Evolutionary conservation across 2,888 invertebrate species (phyloP).

Genomic region (Scaptodrosophila latifasciaeformis): DNA sequence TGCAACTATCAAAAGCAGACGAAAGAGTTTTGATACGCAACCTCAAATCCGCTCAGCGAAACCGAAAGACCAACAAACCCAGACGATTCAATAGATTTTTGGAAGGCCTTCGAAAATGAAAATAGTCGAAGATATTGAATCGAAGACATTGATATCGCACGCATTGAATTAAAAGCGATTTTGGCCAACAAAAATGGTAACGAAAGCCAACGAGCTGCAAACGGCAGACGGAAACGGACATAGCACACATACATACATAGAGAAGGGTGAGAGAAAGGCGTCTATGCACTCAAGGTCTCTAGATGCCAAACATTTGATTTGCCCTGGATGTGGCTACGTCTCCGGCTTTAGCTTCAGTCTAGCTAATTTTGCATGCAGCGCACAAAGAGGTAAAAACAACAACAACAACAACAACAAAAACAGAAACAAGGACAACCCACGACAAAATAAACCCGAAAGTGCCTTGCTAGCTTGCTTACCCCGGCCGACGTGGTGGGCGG

Average conservation of each 20-base stretch:
- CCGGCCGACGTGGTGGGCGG: neutral
- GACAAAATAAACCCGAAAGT: constrained; percentile 30
- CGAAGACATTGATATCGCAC: constrained; percentile 36
- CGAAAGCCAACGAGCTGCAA: neutral
- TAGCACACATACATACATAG: constrained; percentile 25
- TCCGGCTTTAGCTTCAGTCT: constrained; percentile 16
- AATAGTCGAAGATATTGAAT: constrained; percentile 32
- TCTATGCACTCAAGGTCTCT: constrained; percentile 42
- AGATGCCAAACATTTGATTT: constrained; percentile 53
- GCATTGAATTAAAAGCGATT: constrained; percentile 43
- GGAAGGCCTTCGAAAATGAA: neutral
- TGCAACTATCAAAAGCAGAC: neutral
- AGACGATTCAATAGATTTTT: neutral
- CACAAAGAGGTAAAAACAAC: constrained; percentile 38
- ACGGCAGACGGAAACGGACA: constrained; percentile 50
- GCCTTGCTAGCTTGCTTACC: constrained; percentile 6
- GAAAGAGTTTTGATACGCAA: neutral
- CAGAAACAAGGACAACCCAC: neutral
- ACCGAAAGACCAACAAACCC: too few species aligned
- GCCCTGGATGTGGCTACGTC: constrained; percentile 17
- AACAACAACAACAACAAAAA: too few species aligned
- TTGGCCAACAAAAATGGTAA: neutral
- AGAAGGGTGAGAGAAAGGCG: neutral
- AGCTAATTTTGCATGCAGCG: constrained; percentile 63
- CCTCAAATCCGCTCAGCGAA: neutral